Evolutionary conservation across 2,888 invertebrate genomes (phyloP).

Genomic region (Eulithis prunata): DNA sequence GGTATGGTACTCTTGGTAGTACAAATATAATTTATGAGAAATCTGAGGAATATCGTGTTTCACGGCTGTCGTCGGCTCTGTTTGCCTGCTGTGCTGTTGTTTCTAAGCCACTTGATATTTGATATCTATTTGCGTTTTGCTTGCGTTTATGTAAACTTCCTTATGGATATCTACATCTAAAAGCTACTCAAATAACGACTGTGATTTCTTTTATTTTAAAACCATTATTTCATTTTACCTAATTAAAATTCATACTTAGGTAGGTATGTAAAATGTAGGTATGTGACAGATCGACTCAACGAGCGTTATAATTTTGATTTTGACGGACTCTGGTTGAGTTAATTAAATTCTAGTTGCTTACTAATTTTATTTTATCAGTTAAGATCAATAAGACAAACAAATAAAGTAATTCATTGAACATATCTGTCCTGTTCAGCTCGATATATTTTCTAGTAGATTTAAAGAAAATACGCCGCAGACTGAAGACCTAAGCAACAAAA

Average conservation of each 20-base stretch:
- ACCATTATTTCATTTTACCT: neutral
- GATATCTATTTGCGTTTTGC: conserved; percentile 47
- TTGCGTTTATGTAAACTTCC: conserved; percentile 22
- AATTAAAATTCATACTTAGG: too few species aligned
- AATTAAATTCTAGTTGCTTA: too few species aligned
- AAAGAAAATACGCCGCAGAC: neutral
- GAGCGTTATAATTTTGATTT: too few species aligned
- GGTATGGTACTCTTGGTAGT: conserved; percentile 40
- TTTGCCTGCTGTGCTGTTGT: conserved; percentile 53
- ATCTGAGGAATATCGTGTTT: conserved; percentile 59
- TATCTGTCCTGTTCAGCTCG: too few species aligned
- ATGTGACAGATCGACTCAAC: too few species aligned
- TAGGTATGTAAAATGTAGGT: too few species aligned
- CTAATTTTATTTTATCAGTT: too few species aligned
- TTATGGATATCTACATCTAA: neutral
- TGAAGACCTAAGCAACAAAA: conserved; percentile 11
- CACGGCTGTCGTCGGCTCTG: conserved; percentile 55
- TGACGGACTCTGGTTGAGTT: too few species aligned
- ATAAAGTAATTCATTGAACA: too few species aligned
- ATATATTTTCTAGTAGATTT: too few species aligned
- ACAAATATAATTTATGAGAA: conserved; percentile 65
- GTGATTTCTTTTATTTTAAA: neutral
- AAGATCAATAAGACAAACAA: too few species aligned
- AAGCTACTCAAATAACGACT: neutral
- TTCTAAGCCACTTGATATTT: conserved; percentile 46